These are phyloP conservation scores for Zootermopsis nevadensis DNA, from an alignment of 2,888 invertebrate genomes.

Conservation along the genomic window DNA sequence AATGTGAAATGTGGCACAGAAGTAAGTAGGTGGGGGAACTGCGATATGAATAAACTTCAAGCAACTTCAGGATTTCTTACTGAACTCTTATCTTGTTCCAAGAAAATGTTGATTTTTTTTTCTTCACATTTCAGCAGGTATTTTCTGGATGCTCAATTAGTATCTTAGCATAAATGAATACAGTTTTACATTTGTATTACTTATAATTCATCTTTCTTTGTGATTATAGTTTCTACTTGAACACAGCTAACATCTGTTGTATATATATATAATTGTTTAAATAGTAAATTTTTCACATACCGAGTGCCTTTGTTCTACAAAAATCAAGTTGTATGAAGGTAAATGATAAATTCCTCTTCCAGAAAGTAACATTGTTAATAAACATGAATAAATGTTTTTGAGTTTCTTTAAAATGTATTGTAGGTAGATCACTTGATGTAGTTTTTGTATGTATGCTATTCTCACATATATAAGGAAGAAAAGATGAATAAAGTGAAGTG, in stretches of 20 bases:
- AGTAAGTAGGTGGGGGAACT: too few species aligned
- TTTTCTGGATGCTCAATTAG: constrained; percentile 34
- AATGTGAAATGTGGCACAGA: too few species aligned
- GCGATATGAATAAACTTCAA: too few species aligned
- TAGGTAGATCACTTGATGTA: constrained; percentile 14
- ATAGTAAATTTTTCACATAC: constrained; percentile 27
- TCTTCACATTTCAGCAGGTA: not conserved
- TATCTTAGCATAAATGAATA: constrained; percentile 7
- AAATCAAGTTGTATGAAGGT: constrained; percentile 23
- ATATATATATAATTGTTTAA: constrained; percentile 33
- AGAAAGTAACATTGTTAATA: not conserved
- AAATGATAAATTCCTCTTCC: constrained; percentile 17
- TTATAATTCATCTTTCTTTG: constrained; percentile 18
- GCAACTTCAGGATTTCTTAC: too few species aligned
- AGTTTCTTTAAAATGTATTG: constrained; percentile 17
- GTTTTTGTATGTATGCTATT: constrained; percentile 34
- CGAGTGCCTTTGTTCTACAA: constrained; percentile 51
- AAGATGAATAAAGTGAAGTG: not conserved
- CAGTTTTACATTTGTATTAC: not conserved
- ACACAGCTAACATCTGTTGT: constrained; percentile 6
- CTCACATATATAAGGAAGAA: constrained; percentile 1
- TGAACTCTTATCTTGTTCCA: not conserved
- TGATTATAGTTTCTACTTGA: constrained; percentile 24
- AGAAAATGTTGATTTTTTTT: not conserved
- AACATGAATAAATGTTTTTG: constrained; percentile 5